Evolutionary conservation across 2,888 invertebrate species (phyloP), one percentile per base, ranked within the genome.

Genomic region (Acronicta alni): DNA sequence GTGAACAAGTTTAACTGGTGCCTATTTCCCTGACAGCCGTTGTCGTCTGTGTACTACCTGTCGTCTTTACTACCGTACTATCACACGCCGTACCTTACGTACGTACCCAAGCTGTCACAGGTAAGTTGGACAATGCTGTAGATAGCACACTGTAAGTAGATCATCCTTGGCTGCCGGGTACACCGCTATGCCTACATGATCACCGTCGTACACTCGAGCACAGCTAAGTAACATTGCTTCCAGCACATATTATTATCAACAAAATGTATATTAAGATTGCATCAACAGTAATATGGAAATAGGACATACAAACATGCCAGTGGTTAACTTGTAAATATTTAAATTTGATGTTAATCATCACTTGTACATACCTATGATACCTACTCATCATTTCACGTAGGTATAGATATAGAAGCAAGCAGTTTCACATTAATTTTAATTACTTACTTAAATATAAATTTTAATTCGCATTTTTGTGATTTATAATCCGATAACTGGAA

Each of bases 71-170:
- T 87, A 77, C 90, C 91, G 77, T 88, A 85, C 84, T 91, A 90
- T 88, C 85, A 89, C 88, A 80, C 85, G 72, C 91, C 92, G 84
- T 90, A 89, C 87, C 77, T 90, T 80, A 80, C 89, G 72, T 93
- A 93, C 78, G 85, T 88, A 81, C 93, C 93, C 67, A 90, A 80
- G 83, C 85, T 93, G 68, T 88, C 92, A 41, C 92, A 93, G 93
- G 93, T 93, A 85, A 93, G 93, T 89, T 46, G 30, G 48, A 69
- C 56, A 58, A 57, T 49, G 52, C 48, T 60, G 58, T 71, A 71
- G 68, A 62, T 57, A 70, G 63, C 57, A 63, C 62, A 49, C 23
- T 77, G 83, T 79, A 77, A 63, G 67, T 78, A 76, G 30, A 51
- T 56, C 66, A 77, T 75, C 46, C 18, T 62, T 72, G 47, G 60